Conservation (phyloP, 2,888 invertebrate species). For the Eilema sororculum region DNA sequence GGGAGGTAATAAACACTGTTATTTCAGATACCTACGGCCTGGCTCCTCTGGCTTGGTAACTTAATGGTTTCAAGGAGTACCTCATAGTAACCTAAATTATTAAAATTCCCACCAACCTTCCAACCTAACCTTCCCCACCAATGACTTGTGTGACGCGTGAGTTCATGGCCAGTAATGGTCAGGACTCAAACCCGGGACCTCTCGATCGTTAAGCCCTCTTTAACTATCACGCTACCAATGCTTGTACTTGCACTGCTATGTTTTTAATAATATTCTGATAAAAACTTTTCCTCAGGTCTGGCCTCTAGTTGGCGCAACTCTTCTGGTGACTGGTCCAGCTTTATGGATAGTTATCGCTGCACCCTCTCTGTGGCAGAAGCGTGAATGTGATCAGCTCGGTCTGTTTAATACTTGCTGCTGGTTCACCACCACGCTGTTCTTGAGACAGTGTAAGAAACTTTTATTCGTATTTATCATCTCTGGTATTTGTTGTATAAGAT, state of each 20-base stretch:
- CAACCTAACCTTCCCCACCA: too few species aligned
- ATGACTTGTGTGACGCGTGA: too few species aligned
- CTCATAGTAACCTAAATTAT: not conserved
- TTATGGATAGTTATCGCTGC: conserved; percentile 90
- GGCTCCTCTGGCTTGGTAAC: too few species aligned
- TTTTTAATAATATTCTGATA: not conserved
- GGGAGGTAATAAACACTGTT: too few species aligned
- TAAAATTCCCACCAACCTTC: too few species aligned
- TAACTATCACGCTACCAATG: too few species aligned
- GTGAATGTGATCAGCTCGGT: conserved; percentile 67
- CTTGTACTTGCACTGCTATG: too few species aligned
- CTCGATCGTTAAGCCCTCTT: too few species aligned
- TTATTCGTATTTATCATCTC: not conserved
- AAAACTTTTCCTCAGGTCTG: conserved; percentile 84
- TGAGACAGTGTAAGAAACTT: conserved; percentile 89
- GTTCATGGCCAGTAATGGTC: too few species aligned
- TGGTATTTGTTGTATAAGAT: not conserved
- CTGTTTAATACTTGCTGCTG: conserved; percentile 89
- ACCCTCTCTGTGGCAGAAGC: conserved; percentile 86
- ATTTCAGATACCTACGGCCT: too few species aligned
- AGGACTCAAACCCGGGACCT: too few species aligned
- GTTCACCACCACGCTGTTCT: conserved; percentile 90
- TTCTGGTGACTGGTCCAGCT: conserved; percentile 90
- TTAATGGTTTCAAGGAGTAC: too few species aligned
- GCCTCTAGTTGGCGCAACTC: conserved; percentile 89